Evolutionary conservation across 1,140 invertebrate genomes (phyloP).

Genomic region (Helicoverpa armigera): DNA sequence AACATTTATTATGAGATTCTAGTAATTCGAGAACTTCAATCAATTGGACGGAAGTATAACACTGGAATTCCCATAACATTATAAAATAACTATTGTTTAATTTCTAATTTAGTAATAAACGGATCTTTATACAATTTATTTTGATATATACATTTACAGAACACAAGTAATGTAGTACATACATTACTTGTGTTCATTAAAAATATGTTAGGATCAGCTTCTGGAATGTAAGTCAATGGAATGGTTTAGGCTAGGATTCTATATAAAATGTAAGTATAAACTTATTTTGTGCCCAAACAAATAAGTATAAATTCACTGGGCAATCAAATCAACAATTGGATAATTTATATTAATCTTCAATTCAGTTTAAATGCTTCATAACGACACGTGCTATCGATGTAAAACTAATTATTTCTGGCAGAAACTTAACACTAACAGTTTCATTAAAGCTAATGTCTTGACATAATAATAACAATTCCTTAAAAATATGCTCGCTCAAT

Average conservation of each 20-base stretch:
- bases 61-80: conserved; percentile 8
- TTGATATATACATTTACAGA: neutral
- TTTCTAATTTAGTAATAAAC: neutral
- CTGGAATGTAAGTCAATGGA: conserved; percentile 18
- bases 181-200: too few relatives aligned
- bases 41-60: conserved; percentile 23
- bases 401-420: conserved; percentile 21
- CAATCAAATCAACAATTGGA: neutral
- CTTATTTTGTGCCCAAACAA: neutral
- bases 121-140: neutral
- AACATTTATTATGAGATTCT: conserved; percentile 23
- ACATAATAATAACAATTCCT: conserved; percentile 70
- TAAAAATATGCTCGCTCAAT: conserved; percentile 48
- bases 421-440: conserved; percentile 52
- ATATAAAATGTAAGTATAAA: neutral
- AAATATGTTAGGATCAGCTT: neutral
- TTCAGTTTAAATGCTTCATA: neutral
- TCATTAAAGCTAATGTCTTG: conserved; percentile 66
- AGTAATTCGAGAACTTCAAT: neutral
- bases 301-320: neutral
- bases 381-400: neutral
- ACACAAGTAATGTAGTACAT: neutral
- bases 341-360: neutral
- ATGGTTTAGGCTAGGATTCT: neutral
- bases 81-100: neutral